Conservation (phyloP, 2,113 vertebrate species). For the Zapus hudsonius region DNA sequence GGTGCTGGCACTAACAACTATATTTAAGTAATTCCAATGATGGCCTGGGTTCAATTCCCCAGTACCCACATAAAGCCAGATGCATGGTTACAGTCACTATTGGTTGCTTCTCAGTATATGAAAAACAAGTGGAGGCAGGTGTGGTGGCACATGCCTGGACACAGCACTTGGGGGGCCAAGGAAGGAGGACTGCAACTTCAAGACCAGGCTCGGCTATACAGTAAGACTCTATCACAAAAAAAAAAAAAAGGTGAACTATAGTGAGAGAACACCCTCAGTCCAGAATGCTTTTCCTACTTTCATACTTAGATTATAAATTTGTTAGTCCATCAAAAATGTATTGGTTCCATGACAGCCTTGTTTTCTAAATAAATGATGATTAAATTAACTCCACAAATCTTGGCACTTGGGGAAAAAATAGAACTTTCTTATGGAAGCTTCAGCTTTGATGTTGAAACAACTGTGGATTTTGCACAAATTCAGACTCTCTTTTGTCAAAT, state of each 20-base stretch:
- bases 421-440: not conserved
- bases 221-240: too few species aligned
- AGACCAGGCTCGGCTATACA: too few species aligned
- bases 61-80: too few species aligned
- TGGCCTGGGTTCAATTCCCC: too few species aligned
- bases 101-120: not conserved
- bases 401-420: not conserved
- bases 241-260: not conserved
- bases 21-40: not conserved
- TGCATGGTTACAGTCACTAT: not conserved
- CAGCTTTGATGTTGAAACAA: not conserved
- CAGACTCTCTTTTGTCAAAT: not conserved
- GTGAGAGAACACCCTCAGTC: not conserved
- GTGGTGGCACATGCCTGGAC: not conserved
- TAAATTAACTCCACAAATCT: constrained; percentile 46
- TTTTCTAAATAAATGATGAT: constrained; percentile 46
- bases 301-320: not conserved
- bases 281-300: not conserved
- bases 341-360: not conserved
- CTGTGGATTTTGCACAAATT: not conserved
- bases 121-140: not conserved
- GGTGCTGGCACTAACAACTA: not conserved
- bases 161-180: not conserved
- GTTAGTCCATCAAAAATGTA: not conserved
- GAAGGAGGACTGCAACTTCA: not conserved